These are phyloP conservation scores for Pollenia amentaria DNA, from an alignment of 2,888 invertebrate genomes.

Conservation along the genomic window DNA sequence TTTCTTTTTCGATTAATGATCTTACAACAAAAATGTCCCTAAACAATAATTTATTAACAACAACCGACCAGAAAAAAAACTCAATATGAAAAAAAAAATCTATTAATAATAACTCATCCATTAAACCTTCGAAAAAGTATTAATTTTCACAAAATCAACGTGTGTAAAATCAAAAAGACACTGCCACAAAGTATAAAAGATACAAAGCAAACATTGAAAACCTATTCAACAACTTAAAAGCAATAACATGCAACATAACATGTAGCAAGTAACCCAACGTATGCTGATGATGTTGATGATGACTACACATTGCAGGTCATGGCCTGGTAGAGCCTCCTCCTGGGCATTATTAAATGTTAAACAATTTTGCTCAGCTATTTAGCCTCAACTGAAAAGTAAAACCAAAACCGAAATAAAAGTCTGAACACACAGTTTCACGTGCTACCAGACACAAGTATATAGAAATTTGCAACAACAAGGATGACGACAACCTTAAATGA, in stretches of 20 bases:
- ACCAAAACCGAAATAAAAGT: constrained; percentile 37
- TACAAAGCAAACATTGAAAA: constrained; percentile 52
- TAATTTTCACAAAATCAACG: constrained; percentile 58
- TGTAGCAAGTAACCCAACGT: constrained; percentile 26
- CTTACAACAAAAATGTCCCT: too few relatives aligned
- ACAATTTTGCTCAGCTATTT: constrained; percentile 68
- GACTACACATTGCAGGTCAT: constrained; percentile 67
- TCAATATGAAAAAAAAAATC: background rate
- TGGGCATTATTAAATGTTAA: constrained; percentile 69
- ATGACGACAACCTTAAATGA: constrained; percentile 62
- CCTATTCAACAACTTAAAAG: constrained; percentile 68
- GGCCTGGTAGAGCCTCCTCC: constrained; percentile 69
- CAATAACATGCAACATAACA: constrained; percentile 72
- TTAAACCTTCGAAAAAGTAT: constrained; percentile 50
- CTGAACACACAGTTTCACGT: constrained; percentile 56
- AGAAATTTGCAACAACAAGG: constrained; percentile 51
- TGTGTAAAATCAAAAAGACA: constrained; percentile 19
- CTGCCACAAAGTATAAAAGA: background rate
- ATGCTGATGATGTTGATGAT: constrained; percentile 51
- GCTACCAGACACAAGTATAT: constrained; percentile 47
- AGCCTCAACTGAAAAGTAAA: constrained; percentile 48
- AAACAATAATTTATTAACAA: background rate
- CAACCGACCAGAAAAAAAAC: background rate
- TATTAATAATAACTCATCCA: constrained; percentile 39
- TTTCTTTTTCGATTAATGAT: too few relatives aligned